A percentile compares a stretch with the other conserved stretches of the same genome.
Conservation (phyloP, 2,113 vertebrate species). For the Vireo altiloquus region DNA sequence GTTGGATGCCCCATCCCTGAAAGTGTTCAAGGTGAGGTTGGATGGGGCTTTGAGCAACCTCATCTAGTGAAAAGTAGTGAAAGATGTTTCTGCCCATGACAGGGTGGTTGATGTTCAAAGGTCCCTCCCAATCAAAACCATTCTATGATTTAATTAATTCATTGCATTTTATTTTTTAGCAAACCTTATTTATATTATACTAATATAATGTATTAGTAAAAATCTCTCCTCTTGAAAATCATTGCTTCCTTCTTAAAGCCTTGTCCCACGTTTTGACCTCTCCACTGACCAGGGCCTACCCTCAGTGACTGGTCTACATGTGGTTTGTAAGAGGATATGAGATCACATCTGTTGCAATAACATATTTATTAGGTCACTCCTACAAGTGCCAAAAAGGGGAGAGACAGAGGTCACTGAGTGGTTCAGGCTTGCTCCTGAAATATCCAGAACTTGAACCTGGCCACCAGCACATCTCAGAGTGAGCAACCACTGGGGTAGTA, state of each 20-base stretch:
- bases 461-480: background rate
- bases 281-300: background rate
- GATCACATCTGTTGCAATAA: background rate
- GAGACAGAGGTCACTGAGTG: background rate
- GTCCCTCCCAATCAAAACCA: background rate
- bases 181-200: background rate
- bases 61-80: background rate
- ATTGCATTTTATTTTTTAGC: background rate
- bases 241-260: background rate
- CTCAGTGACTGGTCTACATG: background rate
- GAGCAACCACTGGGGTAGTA: background rate
- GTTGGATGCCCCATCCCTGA: fast-evolving
- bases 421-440: background rate
- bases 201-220: background rate
- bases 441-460: background rate
- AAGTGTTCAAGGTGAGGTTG: background rate
- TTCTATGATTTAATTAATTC: background rate
- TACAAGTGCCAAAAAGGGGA: background rate
- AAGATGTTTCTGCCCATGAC: background rate
- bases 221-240: background rate
- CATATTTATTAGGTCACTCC: background rate
- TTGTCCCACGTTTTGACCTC: background rate
- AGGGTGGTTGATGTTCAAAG: background rate
- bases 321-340: background rate
- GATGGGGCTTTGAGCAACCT: background rate